phyloP scores from a whole-genome alignment of 2,113 vertebrate species.

The Marmota monax region DNA sequence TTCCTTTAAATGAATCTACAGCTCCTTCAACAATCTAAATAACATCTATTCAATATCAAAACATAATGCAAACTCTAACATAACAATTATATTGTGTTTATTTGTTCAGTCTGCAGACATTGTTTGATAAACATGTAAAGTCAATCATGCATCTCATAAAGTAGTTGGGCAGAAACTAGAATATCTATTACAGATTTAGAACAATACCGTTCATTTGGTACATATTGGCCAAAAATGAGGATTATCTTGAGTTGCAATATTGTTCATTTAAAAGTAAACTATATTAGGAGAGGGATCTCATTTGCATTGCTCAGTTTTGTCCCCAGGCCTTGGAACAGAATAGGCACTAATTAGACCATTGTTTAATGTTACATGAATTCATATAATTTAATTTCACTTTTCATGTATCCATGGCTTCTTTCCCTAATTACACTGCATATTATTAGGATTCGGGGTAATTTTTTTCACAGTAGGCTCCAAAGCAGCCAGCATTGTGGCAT shows the following conservation, averaged over 20 bases:
- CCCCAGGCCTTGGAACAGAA: not conserved
- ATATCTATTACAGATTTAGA: not conserved
- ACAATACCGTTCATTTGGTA: not conserved
- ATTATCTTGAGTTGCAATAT: not conserved
- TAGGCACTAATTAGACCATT: not conserved
- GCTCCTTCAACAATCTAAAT: not conserved
- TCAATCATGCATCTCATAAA: not conserved
- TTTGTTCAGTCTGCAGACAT: not conserved
- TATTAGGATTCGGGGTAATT: not conserved
- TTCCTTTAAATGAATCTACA: not conserved
- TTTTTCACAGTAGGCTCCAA: not conserved
- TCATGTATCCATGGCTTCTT: not conserved
- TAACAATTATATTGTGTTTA: not conserved
- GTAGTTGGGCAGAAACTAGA: not conserved
- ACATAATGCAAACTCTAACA: not conserved
- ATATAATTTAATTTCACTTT: conserved; percentile 15
- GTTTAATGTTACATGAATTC: not conserved
- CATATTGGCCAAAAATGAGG: not conserved
- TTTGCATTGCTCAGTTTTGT: not conserved
- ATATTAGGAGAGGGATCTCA: not conserved
- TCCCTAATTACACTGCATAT: not conserved
- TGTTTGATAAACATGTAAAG: not conserved
- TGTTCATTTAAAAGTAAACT: conserved; percentile 40
- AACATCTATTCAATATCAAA: conserved; percentile 11
- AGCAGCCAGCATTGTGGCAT: not conserved